Evolutionary conservation across 2,888 invertebrate genomes (phyloP).

Genomic region (Choristoneura rosaceana): DNA sequence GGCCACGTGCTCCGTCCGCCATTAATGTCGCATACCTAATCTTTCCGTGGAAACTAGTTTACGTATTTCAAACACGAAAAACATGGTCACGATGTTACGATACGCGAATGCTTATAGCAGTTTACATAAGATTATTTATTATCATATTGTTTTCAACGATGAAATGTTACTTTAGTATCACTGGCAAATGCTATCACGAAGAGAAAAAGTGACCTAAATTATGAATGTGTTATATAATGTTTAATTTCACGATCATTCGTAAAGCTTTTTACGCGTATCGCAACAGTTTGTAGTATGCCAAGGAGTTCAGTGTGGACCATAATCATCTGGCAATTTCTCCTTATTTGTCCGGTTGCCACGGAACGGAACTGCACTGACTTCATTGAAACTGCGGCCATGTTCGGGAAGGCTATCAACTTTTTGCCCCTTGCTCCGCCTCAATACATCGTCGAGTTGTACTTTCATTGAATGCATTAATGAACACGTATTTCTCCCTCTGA

Average conservation of each 20-base stretch:
- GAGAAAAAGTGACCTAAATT: neutral
- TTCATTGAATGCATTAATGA: conserved; percentile 11
- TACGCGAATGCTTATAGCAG: neutral
- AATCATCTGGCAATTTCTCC: conserved; percentile 21
- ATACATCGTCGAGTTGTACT: conserved; percentile 1
- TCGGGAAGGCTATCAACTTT: conserved; percentile 26
- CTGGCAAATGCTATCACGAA: neutral
- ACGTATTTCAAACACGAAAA: conserved; percentile 1
- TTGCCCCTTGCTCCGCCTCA: conserved; percentile 7
- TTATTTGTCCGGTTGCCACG: conserved; percentile 21
- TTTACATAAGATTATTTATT: conserved; percentile 16
- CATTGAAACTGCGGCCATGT: conserved; percentile 17
- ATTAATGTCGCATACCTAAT: conserved; percentile 27
- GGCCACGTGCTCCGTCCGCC: conserved; percentile 20
- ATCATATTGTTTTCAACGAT: conserved; percentile 25
- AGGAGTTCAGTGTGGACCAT: conserved; percentile 5
- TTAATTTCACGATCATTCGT: neutral
- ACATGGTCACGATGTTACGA: neutral
- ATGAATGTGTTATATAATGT: neutral
- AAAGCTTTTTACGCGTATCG: neutral
- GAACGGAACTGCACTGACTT: conserved; percentile 15
- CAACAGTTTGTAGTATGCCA: conserved; percentile 12
- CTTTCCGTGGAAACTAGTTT: conserved; percentile 35
- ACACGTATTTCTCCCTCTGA: neutral
- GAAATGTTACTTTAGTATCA: conserved; percentile 1